Base-by-base conservation (phyloP, 2,113 vertebrate genomes). In the Phrynocephalus versicolor region DNA sequence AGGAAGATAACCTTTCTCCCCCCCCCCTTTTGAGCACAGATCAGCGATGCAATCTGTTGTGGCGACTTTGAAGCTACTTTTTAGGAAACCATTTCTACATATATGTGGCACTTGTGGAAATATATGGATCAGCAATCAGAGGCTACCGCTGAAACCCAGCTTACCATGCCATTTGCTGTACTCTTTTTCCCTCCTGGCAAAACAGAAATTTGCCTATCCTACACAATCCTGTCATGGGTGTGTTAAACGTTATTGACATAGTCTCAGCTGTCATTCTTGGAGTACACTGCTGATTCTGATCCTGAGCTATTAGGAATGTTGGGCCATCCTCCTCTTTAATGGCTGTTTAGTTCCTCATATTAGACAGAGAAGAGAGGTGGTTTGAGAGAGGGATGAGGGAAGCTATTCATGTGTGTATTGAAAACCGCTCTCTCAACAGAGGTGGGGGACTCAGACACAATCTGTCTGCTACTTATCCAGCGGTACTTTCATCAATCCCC, bases 151-250 rank as follows among this genome's bases (percentile, higher is more conserved):
- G 0, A 39, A 85, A 89, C 85, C 78, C 7, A 0, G 74, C 73
- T 86, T 82, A 18, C 18, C 37, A 55, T 0, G 69, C 88, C 92
- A 86, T 91, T 89, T 94, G 91, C 84, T 6, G 41, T 69, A 27
- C 75, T 88, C 64, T 6, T 58, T 57, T 57, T 82, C 82, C 83
- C 30, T 23, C 62, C 30, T 14, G n/a, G 16, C 10, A 15, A 35
- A 51, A 69, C 79, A 0, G 0, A 80, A 0, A 51, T 86, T 30
- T 39, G n/a, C 60, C 57, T 87, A 18, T 1, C 0, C 84, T 19
- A 15, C 30, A 71, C 0, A 0, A 64, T 86, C 85, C 0, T 45
- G 9, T 0, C 0, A 0, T 81, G 82, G 73, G 1, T 70, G 69
- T 41, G 21, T 35, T 37, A 73, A 8, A 57, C 8, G 60, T 30